Evolutionary conservation across 2,113 vertebrate genomes (phyloP), one percentile per base, ranked within the genome.

Genomic region (Xenus cinereus): DNA sequence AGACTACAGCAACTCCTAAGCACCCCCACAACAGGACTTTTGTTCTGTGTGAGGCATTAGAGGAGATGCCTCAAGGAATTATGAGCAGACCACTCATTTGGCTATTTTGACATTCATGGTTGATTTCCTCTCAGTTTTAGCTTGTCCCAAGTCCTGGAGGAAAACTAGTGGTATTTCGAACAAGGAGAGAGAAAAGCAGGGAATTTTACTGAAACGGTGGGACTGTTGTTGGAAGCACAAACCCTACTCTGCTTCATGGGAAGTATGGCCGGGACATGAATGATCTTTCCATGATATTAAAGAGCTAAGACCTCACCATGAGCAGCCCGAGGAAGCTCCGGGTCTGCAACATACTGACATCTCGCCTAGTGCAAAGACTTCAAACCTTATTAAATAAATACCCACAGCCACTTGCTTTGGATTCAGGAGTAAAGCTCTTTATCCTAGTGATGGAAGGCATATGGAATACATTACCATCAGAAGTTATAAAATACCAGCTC

Each of bases 391-490:
- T 87, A 89, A 96, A 93, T 82, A 90, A 89, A 93, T 71, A 95
- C 16, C 62, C 77, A 85, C 41, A 78, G 69, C 64, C 86, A 84
- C 90, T 93, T 67, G 83, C 83, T 93, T 78, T 84, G 86, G 79
- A 87, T 84, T 80, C 54, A 48, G 54, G 27, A 96, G 45, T 75
- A 89, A 87, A 96, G 80, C 79, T 84, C 73, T 93, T 96, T 77
- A 94, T 78, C 83, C 88, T 37, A 73, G 66, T 0, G 0, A 85
- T 35, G 46, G 73, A 90, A 95, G 21, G 50, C 96, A 95, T 84
- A 89, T 95, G 96, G 94, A 96, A 97, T 59, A 91, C 41, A 95
- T 97, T 92, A 90, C 45, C 91, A 93, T 87, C 66, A 92, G 53
- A 93, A 89, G 74, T 91, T 92, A 97, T 54, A 93, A 92, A 93